A percentile compares a stretch with the other conserved stretches of the same genome.
Evolutionary conservation across 2,888 invertebrate species (phyloP).

Genomic region (Omphaloscelis lunosa): DNA sequence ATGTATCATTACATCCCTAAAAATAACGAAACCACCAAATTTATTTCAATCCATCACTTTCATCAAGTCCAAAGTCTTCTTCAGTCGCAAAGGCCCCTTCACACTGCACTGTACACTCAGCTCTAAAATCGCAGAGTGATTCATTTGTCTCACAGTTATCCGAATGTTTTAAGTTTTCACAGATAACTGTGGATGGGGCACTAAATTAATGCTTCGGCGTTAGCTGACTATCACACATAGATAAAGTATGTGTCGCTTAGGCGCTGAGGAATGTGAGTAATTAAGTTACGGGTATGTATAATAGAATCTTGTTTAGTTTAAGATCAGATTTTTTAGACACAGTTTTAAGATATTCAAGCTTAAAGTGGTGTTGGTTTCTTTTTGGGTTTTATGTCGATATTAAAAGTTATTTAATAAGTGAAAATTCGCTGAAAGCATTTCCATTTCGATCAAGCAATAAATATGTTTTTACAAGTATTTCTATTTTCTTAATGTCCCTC

Average conservation of each 20-base stretch:
- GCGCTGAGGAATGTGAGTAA: conserved; percentile 68
- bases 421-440: not conserved
- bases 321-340: not conserved
- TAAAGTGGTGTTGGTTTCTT: no score
- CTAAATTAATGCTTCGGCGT: conserved; percentile 80
- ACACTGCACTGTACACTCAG: conserved; percentile 33
- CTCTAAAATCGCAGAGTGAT: conserved; percentile 81
- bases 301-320: conserved; percentile 18
- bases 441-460: not conserved
- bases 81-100: conserved; percentile 21
- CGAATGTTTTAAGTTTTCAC: conserved; percentile 83
- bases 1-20: no score
- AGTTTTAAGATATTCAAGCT: not conserved
- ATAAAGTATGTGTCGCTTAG: conserved; percentile 71
- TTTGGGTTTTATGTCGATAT: not conserved
- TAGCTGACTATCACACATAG: conserved; percentile 69
- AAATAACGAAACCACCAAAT: not conserved
- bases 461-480: no score
- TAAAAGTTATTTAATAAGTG: no score
- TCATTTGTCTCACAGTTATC: conserved; percentile 82
- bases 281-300: conserved; percentile 51
- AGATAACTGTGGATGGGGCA: conserved; percentile 76
- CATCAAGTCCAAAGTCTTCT: not conserved
- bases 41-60: not conserved
- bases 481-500: no score